Evolutionary conservation across 2,888 invertebrate genomes (phyloP), one percentile per base, ranked within the genome.

Genomic region (Dascillus cervinus): DNA sequence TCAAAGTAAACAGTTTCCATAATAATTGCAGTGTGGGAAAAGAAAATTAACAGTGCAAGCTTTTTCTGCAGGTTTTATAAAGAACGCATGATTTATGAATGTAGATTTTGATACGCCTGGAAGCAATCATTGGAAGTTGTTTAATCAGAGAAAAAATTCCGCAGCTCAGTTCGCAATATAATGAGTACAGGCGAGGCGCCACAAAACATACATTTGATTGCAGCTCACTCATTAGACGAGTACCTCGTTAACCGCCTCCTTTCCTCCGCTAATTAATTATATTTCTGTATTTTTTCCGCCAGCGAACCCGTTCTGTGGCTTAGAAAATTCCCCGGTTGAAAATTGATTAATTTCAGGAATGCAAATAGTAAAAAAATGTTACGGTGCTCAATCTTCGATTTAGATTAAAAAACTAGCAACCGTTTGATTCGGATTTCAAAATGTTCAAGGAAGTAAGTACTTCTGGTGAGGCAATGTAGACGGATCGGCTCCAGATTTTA

Each of bases 81-180:
- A 32, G 26, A 19, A 32, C 26, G 25, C 22, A 32, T 30, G 34
- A 34, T 34, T 34, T 34, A 34, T 34, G 29, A 23, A 34, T 34
- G 30, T 29, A 26, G 29, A 34, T 34, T 34, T 34, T 34, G 30
- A 34, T 30, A 30, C 22, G 29, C 26, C 34, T 26, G 26, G 8
- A 30, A 30, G 34, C 26, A 29, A 34, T 34, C 25, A 22, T n/a
- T 25, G 10, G 25, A 25, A 13, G 19, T 26, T 14, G 26, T 26
- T 32, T 27, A 32, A 27, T 32, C 22, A 22, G n/a, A n/a, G n/a
- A n/a, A 32, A 32, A 26, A 32, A 26, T 13, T 26, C 9, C 15
- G n/a, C 13, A 17, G 15, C 23, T 12, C 23, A 14, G 22, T 17
- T 21, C 10, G 12, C 21, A 13, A 14, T 9, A 21, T 28, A 29